Percentiles rank a stretch among this genome's conserved stretches.
Evolutionary conservation across 2,888 invertebrate species (phyloP).

Genomic region (Epicampocera succincta): DNA sequence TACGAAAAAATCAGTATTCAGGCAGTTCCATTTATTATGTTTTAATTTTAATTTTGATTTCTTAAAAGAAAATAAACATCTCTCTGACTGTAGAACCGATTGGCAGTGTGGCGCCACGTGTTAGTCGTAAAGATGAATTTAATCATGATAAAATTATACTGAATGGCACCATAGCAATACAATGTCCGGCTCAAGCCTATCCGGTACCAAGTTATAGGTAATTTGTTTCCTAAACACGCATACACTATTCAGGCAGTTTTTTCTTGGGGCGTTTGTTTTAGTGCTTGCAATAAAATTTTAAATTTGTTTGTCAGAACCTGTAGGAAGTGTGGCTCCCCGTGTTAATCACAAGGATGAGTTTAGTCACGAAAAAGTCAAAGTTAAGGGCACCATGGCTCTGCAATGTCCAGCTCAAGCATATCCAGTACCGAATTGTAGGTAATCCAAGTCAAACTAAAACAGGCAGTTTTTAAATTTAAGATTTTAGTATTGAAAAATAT

Average conservation of each 20-base stretch:
- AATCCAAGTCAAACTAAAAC: slow-evolving; percentile 66
- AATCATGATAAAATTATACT: slow-evolving; percentile 77
- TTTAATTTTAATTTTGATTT: too few relatives aligned
- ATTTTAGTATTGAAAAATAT: neutral
- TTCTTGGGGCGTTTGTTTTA: neutral
- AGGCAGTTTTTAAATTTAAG: slow-evolving; percentile 32
- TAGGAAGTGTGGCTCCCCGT: slow-evolving; percentile 84
- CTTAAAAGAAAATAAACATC: too few relatives aligned
- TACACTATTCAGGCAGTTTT: slow-evolving; percentile 65
- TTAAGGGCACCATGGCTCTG: slow-evolving; percentile 83
- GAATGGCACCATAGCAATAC: slow-evolving; percentile 83
- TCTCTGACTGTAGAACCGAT: slow-evolving; percentile 78
- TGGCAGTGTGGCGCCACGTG: slow-evolving; percentile 84
- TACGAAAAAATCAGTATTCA: too few relatives aligned
- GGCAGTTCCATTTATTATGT: too few relatives aligned
- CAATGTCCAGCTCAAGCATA: slow-evolving; percentile 89
- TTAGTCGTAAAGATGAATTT: slow-evolving; percentile 82
- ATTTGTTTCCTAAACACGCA: slow-evolving; percentile 3
- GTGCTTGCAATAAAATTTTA: neutral
- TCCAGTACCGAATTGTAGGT: slow-evolving; percentile 84
- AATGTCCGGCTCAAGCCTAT: slow-evolving; percentile 89
- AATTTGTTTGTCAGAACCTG: slow-evolving; percentile 77
- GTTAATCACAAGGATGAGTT: slow-evolving; percentile 82
- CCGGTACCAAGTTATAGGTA: slow-evolving; percentile 85
- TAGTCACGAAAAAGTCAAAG: slow-evolving; percentile 77